Base-by-base conservation (phyloP, 1,140 invertebrate genomes). In the Portunus trituberculatus region DNA sequence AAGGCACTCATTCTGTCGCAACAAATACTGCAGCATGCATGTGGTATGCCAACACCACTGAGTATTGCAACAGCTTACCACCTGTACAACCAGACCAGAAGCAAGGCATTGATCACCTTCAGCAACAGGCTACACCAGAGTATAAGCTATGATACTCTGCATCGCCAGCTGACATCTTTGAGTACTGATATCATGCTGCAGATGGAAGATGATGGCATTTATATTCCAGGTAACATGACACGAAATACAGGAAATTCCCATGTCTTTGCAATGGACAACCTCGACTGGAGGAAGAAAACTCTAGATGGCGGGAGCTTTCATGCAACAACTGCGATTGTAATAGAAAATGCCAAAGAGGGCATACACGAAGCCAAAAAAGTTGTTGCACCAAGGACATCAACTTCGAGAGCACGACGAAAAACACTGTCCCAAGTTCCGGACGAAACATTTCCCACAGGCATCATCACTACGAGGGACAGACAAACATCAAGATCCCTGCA, bases 1-100 rank as follows among this genome's bases (percentile, higher is more conserved):
- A 92, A 92, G 29, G 91, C 91, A 84, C 45, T 92, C 8, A 67
- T 82, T 8, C 6, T 92, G 48, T 92, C 52, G 16, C 91, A 92
- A 29, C 91, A 92, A 84, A 6, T 92, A 20, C 45, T 92, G 29
- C 46, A 67, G 6, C 52, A 92, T 29, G 45, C n/a, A 6, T 8
- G 14, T 67, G 91, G 45, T 12, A 14, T 92, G 20, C 28, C 91
- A 29, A 92, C 52, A 14, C 91, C 91, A 84, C 52, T 92, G n/a
- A 39, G 46, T 12, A 76, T 92, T 84, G 52, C 28, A n/a, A 92
- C 52, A 16, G 67, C 91, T 12, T 92, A 67, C 67, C 91, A 92
- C 45, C 6, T 86, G 4, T 92, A 16, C 91, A 92, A 92, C 67
- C 91, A 92, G 31, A 92, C 91, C 31, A 20, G 52, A 14, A 92